Base-by-base conservation (phyloP, 2,888 invertebrate species). In the Aphelenchoides bicaudatus region DNA sequence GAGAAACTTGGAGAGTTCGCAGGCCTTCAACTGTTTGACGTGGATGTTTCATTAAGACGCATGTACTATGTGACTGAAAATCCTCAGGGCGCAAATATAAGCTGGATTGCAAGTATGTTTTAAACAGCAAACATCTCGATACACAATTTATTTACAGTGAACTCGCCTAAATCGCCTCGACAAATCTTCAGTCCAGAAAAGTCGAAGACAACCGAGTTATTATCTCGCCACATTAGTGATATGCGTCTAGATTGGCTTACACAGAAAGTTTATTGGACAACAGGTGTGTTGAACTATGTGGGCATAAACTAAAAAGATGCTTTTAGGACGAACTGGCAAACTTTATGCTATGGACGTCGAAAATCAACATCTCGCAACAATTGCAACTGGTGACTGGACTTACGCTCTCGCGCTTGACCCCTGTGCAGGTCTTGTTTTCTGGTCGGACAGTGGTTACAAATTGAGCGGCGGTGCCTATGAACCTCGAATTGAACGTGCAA, bases 261-360 rank as follows among this genome's bases (percentile, higher is more conserved):
- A 70, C 89, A 89, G 79, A 94, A 93, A 80, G 86, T 98, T 34
- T 96, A 94, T 80, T 98, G 93, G 92, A 91, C 94, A 0, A 96
- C 96, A 76, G 90, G n/a, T n/a, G n/a, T n/a, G n/a, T n/a, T n/a
- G n/a, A n/a, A n/a, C n/a, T n/a, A n/a, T n/a, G n/a, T n/a, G n/a
- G n/a, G n/a, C n/a, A n/a, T n/a, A n/a, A n/a, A n/a, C n/a, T n/a
- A n/a, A n/a, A n/a, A n/a, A n/a, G n/a, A n/a, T n/a, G n/a, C n/a
- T n/a, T n/a, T n/a, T n/a, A n/a, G n/a, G 91, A 28, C 88, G 89
- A 0, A 91, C 92, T 72, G 90, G 90, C 50, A 73, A 75, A 51
- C 91, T 93, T 56, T 92, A 91, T 75, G 89, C 92, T 0, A 90
- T 94, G 89, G 91, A 92, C 78, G 82, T 89, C 23, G 90, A 91